Base-by-base conservation (phyloP, 1,140 invertebrate species). In the Hypothenemus hampei region DNA sequence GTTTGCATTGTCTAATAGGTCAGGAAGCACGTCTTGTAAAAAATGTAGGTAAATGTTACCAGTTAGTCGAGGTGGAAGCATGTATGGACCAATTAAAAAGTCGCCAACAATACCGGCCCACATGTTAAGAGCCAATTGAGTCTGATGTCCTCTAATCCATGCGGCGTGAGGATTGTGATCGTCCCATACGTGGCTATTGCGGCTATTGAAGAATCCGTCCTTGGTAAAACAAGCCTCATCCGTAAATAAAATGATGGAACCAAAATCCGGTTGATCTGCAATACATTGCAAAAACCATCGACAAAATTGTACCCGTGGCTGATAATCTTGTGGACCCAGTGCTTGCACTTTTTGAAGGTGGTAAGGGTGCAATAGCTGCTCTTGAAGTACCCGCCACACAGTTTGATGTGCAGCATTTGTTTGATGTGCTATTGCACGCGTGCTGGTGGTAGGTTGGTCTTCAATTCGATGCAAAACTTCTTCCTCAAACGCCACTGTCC, bases 141-240 rank as follows among this genome's bases (percentile, higher is more conserved):
- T n/a, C n/a, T n/a, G n/a, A 31, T 39, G 4, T 13, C 1, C 36
- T 1, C 4, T 39, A 13, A 19, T 4, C 4, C 36, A 4, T 4
- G 36, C n/a, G 24, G 31, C 24, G 24, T 47, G 45, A 31, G 45
- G 45, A 31, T 33, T 47, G 10, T 39, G 6, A 29, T 6, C n/a
- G n/a, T 29, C 26, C 26, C 26, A 7, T 7, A 29, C 6, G 26
- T 4, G 22, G 18, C 41, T 24, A 23, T 44, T 19, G 19, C n/a
- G 19, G 4, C 4, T 47, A 33, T 47, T 31, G 31, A 31, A 47
- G 31, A 18, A 31, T 1, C 45, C 31, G 22, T 47, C 16, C 16
- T 35, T 47, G 10, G 45, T 19, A 21, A 47, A 47, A 47, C 45
- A 47, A 11, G 23, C 45, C 26, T 31, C 26, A 35, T 47, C 45